phyloP scores from a whole-genome alignment of 2,888 invertebrate species.

The Pristionchus mayeri region DNA sequence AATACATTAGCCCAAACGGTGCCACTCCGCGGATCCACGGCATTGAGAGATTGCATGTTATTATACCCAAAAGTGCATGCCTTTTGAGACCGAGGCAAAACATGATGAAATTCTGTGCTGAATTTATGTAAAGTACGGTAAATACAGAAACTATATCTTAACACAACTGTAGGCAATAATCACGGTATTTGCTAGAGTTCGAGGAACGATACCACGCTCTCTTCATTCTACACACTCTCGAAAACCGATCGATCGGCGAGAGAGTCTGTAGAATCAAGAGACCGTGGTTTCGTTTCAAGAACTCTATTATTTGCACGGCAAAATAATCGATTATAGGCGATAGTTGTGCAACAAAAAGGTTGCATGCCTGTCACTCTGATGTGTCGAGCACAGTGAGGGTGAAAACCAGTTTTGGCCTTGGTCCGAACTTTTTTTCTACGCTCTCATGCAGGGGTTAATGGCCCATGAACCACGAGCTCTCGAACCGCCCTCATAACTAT shows the following conservation, averaged over 20 bases:
- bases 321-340: not conserved
- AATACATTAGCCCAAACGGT: too few relatives aligned
- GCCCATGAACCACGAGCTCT: not conserved
- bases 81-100: not conserved
- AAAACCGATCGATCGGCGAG: too few relatives aligned
- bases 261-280: too few relatives aligned
- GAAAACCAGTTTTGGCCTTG: slow-evolving; percentile 38
- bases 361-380: slow-evolving; percentile 11
- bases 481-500: not conserved
- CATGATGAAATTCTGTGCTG: not conserved
- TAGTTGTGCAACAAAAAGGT: too few relatives aligned
- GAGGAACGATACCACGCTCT: too few relatives aligned
- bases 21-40: too few relatives aligned
- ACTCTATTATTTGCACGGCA: too few relatives aligned
- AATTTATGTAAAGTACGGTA: not conserved
- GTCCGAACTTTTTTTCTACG: slow-evolving; percentile 14
- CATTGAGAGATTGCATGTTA: not conserved
- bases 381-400: not conserved
- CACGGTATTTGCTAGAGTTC: too few relatives aligned
- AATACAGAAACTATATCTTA: too few relatives aligned
- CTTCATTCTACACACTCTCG: too few relatives aligned
- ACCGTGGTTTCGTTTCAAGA: too few relatives aligned
- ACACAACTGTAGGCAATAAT: too few relatives aligned
- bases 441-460: not conserved
- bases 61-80: not conserved